Conservation (phyloP, 2,797 vertebrate species). For the Sebastes minor region DNA sequence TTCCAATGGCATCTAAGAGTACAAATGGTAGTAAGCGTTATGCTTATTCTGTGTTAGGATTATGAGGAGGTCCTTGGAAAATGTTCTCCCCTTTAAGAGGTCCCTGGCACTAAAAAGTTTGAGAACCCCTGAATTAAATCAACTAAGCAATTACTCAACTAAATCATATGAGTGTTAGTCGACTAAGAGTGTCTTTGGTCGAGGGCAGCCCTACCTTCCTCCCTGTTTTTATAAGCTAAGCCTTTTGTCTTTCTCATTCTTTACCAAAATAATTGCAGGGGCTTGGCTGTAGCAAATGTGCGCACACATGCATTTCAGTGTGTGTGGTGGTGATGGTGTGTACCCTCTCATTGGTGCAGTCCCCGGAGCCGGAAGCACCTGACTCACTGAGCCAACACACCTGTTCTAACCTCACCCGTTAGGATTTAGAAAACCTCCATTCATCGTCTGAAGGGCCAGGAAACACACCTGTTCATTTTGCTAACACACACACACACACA, state of each 20-base stretch:
- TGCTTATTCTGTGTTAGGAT: too few species aligned
- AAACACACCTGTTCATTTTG: constrained; percentile 13
- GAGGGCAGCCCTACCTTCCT: too few species aligned
- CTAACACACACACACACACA: not conserved
- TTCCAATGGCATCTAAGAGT: too few species aligned
- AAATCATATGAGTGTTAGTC: too few species aligned
- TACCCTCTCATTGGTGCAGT: constrained; percentile 14
- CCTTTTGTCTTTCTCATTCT: not conserved
- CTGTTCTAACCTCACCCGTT: constrained; percentile 33
- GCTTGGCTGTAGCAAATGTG: not conserved
- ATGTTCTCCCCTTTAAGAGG: too few species aligned
- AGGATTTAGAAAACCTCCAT: constrained; percentile 33
- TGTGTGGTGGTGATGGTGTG: constrained; percentile 4
- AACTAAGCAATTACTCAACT: too few species aligned
- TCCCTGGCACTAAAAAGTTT: too few species aligned
- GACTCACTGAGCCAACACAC: constrained; percentile 61
- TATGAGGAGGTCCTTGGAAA: too few species aligned
- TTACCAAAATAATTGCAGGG: not conserved
- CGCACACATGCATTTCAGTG: not conserved
- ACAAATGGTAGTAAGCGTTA: too few species aligned
- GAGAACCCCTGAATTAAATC: too few species aligned
- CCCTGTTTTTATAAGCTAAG: not conserved
- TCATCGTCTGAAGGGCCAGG: not conserved
- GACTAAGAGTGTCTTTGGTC: too few species aligned
- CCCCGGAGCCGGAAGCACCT: constrained; percentile 14